Evolutionary conservation across 1,140 invertebrate species (phyloP), one percentile per base, ranked within the genome.

Genomic region (Zaprionus taronus): DNA sequence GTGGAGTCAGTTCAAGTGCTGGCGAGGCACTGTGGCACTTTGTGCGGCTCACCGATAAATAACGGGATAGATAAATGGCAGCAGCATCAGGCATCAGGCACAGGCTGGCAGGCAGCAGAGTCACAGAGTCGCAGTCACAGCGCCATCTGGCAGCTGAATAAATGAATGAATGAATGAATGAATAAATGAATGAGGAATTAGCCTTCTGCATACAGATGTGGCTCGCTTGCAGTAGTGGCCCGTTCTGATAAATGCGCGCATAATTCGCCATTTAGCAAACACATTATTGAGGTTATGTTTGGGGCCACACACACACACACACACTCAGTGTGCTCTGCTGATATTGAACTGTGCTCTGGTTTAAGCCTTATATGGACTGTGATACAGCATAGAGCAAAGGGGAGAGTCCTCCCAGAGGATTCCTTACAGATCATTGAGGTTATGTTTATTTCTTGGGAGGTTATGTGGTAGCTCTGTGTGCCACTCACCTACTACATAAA

Each of bases 1-100:
- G 80, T 73, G 63, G 49, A 53, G 77, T 77, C 66, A 62, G 75
- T 75, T 73, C 55, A 31, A 60, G 62, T 61, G 20, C 44, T n/a
- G 34, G 49, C 22, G 31, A 36, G 14, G 12, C 2, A 28, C 38
- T 34, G 0, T 41, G 34, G 56, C 71, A 60, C 44, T 73, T 68
- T 61, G 65, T 61, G 56, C 49, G 15, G 17, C 7, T 22, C 36
- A 26, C 22, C 38, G 47, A 68, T 61, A 74, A 74, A 74, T 62
- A 69, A 47, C 28, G 47, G 65, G 22, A 74, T 74, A 69, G 65
- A 74, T 74, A 74, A 74, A 67, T 66, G 64, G 47, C 44, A 17
- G n/a, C 44, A 20, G 17, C 17, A 15, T 15, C n/a, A n/a, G 38
- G 31, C 31, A 34, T 22, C 0, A 34, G 31, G 9, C 9, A 4